A percentile compares a stretch with the other conserved stretches of the same genome.
Evolutionary conservation across 2,797 vertebrate genomes (phyloP).

Genomic region (Gambelia wislizenii): DNA sequence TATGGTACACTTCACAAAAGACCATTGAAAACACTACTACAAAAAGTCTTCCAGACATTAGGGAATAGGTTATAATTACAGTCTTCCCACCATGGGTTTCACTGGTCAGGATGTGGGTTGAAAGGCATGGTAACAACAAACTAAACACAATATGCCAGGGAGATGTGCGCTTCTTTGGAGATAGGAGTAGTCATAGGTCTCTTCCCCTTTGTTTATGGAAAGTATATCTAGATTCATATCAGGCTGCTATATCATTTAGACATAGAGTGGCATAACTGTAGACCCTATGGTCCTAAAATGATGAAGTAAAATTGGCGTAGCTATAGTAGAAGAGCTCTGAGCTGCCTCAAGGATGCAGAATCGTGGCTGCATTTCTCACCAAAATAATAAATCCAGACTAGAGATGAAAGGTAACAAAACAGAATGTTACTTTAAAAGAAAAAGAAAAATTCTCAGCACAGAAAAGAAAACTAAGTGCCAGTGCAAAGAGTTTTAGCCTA

Average conservation of each 20-base stretch:
- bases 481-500: neutral
- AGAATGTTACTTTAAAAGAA: no score
- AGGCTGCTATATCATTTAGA: neutral
- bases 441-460: neutral
- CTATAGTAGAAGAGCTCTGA: neutral
- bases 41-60: neutral
- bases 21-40: neutral
- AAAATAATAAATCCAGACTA: neutral
- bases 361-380: neutral
- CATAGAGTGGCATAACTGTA: neutral
- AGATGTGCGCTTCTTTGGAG: neutral
- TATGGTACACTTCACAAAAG: neutral
- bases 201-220: neutral
- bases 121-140: neutral
- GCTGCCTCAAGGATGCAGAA: neutral
- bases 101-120: constrained; percentile 10
- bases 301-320: neutral
- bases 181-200: neutral
- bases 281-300: neutral
- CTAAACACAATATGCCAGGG: neutral
- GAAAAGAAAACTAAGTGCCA: neutral
- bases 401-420: no score
- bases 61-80: neutral
- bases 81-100: neutral
- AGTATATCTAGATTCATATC: neutral